These are phyloP conservation scores for Euzophera pinguis DNA, from an alignment of 2,888 invertebrate species.

Conservation along the genomic window DNA sequence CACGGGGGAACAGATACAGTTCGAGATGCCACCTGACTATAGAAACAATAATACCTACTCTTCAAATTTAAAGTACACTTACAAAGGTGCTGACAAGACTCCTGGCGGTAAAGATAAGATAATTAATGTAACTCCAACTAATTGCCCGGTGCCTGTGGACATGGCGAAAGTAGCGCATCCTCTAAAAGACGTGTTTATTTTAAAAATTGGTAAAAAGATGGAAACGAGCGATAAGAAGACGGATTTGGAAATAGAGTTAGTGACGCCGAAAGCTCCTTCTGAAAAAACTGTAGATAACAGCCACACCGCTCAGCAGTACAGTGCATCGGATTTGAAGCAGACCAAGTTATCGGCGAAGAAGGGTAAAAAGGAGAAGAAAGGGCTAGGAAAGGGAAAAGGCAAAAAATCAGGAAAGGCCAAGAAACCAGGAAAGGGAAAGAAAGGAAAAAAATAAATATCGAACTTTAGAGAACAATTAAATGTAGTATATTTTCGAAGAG, in stretches of 20 bases:
- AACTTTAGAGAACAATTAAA: background rate
- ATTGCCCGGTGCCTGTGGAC: conserved; percentile 60
- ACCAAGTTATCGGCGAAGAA: conserved; percentile 27
- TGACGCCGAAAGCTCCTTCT: conserved; percentile 60
- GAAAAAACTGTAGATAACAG: conserved; percentile 33
- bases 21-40: conserved; percentile 57
- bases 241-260: conserved; percentile 68
- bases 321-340: conserved; percentile 30
- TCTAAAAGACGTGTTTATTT: conserved; percentile 66
- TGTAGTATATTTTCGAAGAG: too few species aligned
- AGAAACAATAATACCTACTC: conserved; percentile 48
- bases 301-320: conserved; percentile 50
- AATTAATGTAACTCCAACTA: conserved; percentile 63
- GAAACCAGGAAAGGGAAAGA: conserved; percentile 26
- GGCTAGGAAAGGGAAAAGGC: conserved; percentile 27
- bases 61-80: conserved; percentile 60
- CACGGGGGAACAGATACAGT: conserved; percentile 67
- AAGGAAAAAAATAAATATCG: conserved; percentile 25
- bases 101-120: conserved; percentile 46
- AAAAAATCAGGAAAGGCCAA: conserved; percentile 26
- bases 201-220: conserved; percentile 71
- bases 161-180: conserved; percentile 61
- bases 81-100: conserved; percentile 43
- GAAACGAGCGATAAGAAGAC: conserved; percentile 70
- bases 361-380: conserved; percentile 24